These are phyloP conservation scores for Epistrophe grossulariae DNA, from an alignment of 2,888 invertebrate genomes.

Conservation along the genomic window DNA sequence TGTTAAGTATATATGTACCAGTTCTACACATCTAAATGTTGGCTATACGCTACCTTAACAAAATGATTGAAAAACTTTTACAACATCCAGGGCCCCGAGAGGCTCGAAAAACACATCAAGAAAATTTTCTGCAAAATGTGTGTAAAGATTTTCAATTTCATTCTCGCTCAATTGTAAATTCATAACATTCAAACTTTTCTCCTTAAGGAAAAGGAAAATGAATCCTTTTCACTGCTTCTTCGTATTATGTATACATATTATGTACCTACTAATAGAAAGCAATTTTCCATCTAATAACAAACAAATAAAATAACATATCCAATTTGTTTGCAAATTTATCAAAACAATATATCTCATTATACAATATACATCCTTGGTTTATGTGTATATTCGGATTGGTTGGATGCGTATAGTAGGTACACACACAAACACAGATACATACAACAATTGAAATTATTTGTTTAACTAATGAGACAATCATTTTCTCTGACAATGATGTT, in stretches of 20 bases:
- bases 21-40: neutral
- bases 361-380: slow-evolving; percentile 46
- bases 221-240: neutral
- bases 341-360: slow-evolving; percentile 74
- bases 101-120: neutral
- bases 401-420: neutral
- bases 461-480: slow-evolving; percentile 77
- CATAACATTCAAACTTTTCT: slow-evolving; percentile 37
- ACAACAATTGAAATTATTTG: slow-evolving; percentile 69
- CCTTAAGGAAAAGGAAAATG: slow-evolving; percentile 23
- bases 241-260: neutral
- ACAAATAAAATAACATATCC: slow-evolving; percentile 73
- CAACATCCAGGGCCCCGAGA: slow-evolving; percentile 37
- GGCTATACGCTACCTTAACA: slow-evolving; percentile 10
- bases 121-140: slow-evolving; percentile 36
- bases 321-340: slow-evolving; percentile 72
- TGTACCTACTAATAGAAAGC: slow-evolving; percentile 1
- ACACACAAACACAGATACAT: neutral
- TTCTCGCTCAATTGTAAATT: slow-evolving; percentile 42
- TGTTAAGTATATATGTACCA: neutral
- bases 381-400: slow-evolving; percentile 28
- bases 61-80: slow-evolving; percentile 71
- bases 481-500: slow-evolving; percentile 69
- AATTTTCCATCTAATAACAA: slow-evolving; percentile 50
- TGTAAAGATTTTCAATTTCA: slow-evolving; percentile 58